Percentiles rank a stretch among this genome's conserved stretches.
These are phyloP conservation scores for Agrotis exclamationis DNA, from an alignment of 2,888 invertebrate species.

Conservation along the genomic window DNA sequence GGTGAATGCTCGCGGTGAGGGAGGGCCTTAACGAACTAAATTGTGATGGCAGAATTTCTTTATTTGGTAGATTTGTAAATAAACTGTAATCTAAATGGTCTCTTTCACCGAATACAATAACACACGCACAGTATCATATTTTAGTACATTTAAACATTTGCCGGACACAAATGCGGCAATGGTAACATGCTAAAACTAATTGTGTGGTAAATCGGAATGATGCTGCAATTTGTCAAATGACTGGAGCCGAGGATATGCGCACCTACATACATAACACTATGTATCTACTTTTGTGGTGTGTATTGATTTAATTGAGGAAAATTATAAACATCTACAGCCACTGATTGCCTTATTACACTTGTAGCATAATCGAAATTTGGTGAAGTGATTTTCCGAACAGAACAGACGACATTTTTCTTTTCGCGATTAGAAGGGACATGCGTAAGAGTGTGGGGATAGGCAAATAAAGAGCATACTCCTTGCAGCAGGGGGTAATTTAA, in stretches of 20 bases:
- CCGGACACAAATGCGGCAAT: conserved; percentile 72
- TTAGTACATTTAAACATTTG: conserved; percentile 71
- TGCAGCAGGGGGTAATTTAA: too few relatives aligned
- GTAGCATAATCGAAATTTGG: not conserved
- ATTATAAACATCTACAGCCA: not conserved
- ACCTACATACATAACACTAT: not conserved
- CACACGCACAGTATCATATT: conserved; percentile 29
- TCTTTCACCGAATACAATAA: conserved; percentile 12
- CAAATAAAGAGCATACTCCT: too few relatives aligned
- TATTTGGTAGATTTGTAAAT: not conserved
- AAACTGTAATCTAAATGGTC: not conserved
- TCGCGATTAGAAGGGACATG: too few relatives aligned
- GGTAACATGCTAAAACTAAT: conserved; percentile 80
- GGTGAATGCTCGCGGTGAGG: too few relatives aligned
- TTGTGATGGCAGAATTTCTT: not conserved
- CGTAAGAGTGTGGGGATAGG: too few relatives aligned
- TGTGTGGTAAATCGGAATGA: conserved; percentile 80
- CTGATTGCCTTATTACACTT: not conserved
- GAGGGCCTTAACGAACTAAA: too few relatives aligned
- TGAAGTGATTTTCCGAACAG: not conserved
- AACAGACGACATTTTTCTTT: too few relatives aligned
- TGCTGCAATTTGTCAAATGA: conserved; percentile 80
- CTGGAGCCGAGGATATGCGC: conserved; percentile 31
- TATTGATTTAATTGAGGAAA: conserved; percentile 20
- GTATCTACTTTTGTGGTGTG: not conserved